Conservation (phyloP, 2,797 vertebrate genomes). For the Sebastes iracundus region DNA sequence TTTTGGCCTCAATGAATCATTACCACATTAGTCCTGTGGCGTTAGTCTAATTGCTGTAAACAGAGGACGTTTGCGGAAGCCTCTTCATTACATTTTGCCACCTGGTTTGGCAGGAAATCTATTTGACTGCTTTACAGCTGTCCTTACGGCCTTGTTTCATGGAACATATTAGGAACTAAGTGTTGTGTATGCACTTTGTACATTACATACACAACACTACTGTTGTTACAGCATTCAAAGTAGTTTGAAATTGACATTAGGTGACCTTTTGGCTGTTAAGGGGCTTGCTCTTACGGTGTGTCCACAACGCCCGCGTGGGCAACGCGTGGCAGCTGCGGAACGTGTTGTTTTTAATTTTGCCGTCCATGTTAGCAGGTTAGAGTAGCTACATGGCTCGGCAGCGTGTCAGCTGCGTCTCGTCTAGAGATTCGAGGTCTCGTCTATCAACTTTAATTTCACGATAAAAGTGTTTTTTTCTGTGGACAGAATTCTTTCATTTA, state of each 20-base stretch:
- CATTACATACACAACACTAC: neutral
- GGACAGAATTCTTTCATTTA: too few species aligned
- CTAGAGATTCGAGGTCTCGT: too few species aligned
- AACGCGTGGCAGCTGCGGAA: too few species aligned
- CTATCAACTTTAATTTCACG: too few species aligned
- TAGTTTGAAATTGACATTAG: neutral
- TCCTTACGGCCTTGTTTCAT: neutral
- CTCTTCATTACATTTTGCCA: neutral
- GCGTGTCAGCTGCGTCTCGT: too few species aligned
- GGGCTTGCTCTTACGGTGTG: neutral
- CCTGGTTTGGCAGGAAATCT: neutral
- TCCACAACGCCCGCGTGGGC: too few species aligned
- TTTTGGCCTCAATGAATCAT: conserved; percentile 43
- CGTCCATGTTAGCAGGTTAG: too few species aligned
- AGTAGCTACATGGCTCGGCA: too few species aligned
- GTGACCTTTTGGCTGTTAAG: neutral
- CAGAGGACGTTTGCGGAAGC: neutral
- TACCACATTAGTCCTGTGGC: conserved; percentile 31
- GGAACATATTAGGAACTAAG: neutral
- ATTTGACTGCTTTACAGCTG: neutral
- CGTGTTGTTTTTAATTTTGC: neutral
- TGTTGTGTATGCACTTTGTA: neutral
- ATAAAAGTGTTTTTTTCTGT: too few species aligned
- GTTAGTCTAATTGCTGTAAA: conserved; percentile 46
- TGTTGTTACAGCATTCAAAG: neutral